Evolutionary conservation across 1,140 invertebrate genomes (phyloP).

Genomic region (Brachionus rotundiformis): DNA sequence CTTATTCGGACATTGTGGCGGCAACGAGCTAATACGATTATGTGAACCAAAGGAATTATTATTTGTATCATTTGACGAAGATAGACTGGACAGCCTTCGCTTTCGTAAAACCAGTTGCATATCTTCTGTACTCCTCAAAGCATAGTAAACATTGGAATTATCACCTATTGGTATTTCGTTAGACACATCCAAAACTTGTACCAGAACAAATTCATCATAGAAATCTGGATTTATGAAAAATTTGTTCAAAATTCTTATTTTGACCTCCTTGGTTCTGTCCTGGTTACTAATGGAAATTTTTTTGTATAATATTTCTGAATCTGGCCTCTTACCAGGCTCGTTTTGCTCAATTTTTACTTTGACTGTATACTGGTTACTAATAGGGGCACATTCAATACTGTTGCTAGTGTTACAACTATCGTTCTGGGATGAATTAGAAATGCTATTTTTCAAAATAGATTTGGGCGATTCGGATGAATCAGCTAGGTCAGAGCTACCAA

Average conservation of each 20-base stretch:
- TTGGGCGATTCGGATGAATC: slow-evolving; percentile 13
- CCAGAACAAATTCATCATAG: neutral
- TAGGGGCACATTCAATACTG: neutral
- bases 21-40: neutral
- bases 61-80: neutral
- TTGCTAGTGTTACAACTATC: slow-evolving; percentile 18
- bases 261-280: slow-evolving; percentile 22
- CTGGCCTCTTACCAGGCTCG: neutral
- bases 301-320: slow-evolving; percentile 34
- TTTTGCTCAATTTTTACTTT: slow-evolving; percentile 34
- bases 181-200: slow-evolving; percentile 18
- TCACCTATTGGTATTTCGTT: slow-evolving; percentile 10
- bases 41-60: neutral
- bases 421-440: slow-evolving; percentile 21
- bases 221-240: slow-evolving; percentile 24
- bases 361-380: neutral
- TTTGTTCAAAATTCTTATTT: slow-evolving; percentile 11
- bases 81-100: neutral
- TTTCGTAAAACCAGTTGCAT: slow-evolving; percentile 14
- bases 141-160: neutral
- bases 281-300: slow-evolving; percentile 25
- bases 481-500: slow-evolving; percentile 14
- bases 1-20: slow-evolving; percentile 9
- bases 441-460: slow-evolving; percentile 7
- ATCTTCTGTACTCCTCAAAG: neutral